These are phyloP conservation scores for Ichneumoninae sp. DNA, from an alignment of 2,888 invertebrate species.

Conservation along the genomic window DNA sequence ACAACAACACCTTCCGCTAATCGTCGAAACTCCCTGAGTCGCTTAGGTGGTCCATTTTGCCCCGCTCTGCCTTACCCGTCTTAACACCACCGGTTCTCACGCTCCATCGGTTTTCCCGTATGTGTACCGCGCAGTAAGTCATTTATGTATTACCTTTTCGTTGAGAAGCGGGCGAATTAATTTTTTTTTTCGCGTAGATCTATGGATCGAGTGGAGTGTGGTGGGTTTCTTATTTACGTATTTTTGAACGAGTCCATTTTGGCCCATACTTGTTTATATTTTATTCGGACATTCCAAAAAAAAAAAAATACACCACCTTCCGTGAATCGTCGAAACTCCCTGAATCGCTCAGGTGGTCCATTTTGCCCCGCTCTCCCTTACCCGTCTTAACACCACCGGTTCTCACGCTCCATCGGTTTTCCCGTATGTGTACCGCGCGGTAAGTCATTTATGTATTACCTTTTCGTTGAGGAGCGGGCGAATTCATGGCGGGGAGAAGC, in stretches of 20 bases:
- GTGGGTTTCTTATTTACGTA: too few species aligned
- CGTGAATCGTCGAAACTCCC: too few species aligned
- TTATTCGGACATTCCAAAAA: too few species aligned
- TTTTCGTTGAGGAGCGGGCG: background rate
- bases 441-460: background rate
- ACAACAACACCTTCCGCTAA: too few species aligned
- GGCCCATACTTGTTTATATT: too few species aligned
- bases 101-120: slow-evolving; percentile 51
- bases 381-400: slow-evolving; percentile 27
- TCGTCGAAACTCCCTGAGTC: too few species aligned
- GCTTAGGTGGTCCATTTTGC: too few species aligned
- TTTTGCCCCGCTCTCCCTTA: background rate
- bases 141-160: background rate
- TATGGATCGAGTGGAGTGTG: too few species aligned
- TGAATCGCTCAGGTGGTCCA: too few species aligned
- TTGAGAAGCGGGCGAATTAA: background rate
- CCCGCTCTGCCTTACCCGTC: background rate
- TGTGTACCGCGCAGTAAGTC: background rate
- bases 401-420: slow-evolving; percentile 63
- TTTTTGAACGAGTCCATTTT: too few species aligned
- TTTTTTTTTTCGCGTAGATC: too few species aligned
- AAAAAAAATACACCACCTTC: too few species aligned
- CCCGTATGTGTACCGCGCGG: background rate
- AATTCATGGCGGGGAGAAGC: background rate
- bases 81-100: slow-evolving; percentile 54